A percentile compares a stretch with the other conserved stretches of the same genome.
Evolutionary conservation across 2,113 vertebrate genomes (phyloP).

Genomic region (Phylloscopus trochiloides): DNA sequence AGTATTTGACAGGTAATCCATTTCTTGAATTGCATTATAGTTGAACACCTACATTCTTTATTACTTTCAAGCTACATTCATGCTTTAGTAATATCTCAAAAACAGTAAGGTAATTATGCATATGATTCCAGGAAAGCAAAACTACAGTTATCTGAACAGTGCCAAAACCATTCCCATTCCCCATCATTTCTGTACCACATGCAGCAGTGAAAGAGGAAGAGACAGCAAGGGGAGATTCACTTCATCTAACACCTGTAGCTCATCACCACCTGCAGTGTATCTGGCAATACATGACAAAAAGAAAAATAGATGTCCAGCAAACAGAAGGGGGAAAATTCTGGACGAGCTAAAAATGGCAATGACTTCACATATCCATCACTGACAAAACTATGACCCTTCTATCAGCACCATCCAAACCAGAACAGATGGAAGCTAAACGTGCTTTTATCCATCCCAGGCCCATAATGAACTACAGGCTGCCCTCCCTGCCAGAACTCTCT

Average conservation of each 20-base stretch:
- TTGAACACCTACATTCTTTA: not conserved
- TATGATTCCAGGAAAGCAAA: not conserved
- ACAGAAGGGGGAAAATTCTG: not conserved
- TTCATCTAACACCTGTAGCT: not conserved
- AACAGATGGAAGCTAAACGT: not conserved
- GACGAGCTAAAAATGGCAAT: not conserved
- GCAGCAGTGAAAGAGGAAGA: not conserved
- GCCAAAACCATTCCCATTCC: not conserved
- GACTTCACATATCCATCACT: not conserved
- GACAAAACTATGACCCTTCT: not conserved
- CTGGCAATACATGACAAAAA: not conserved
- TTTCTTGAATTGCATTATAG: not conserved
- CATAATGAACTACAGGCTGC: not conserved
- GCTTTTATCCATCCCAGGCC: not conserved
- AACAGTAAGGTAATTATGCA: not conserved
- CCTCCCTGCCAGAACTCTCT: not conserved
- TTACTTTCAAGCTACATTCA: not conserved
- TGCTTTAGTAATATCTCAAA: not conserved
- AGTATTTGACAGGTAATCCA: not conserved
- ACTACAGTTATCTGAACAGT: not conserved
- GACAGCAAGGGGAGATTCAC: not conserved
- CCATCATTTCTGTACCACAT: not conserved
- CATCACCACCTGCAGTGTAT: not conserved
- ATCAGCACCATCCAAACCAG: accelerated
- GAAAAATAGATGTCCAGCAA: not conserved